Evolutionary conservation across 2,888 invertebrate species (phyloP).

Genomic region (Gasteruption jaculator): DNA sequence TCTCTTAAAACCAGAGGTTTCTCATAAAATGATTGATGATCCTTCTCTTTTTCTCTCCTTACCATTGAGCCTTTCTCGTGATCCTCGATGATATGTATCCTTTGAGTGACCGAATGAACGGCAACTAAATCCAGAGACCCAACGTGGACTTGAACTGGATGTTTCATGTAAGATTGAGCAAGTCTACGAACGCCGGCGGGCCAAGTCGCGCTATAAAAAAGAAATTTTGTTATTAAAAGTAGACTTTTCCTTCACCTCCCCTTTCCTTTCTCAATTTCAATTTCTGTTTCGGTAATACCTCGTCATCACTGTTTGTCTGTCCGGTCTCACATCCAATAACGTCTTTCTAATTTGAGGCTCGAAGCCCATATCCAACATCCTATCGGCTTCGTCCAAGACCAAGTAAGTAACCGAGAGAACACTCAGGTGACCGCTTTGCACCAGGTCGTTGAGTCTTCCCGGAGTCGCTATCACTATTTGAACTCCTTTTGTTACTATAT

Average conservation of each 20-base stretch:
- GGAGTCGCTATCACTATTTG: slow-evolving; percentile 96
- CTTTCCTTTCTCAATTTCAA: slow-evolving; percentile 9
- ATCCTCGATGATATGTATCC: slow-evolving; percentile 70
- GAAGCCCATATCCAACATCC: slow-evolving; percentile 85
- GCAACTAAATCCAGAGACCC: slow-evolving; percentile 86
- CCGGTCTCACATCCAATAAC: slow-evolving; percentile 76
- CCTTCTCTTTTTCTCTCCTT: slow-evolving; percentile 19
- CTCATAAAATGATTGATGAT: neutral
- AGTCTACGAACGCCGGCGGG: slow-evolving; percentile 80
- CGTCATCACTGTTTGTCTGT: slow-evolving; percentile 94
- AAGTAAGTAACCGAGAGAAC: slow-evolving; percentile 79
- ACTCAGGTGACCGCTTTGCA: slow-evolving; percentile 63
- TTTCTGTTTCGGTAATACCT: slow-evolving; percentile 59
- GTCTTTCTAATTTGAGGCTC: slow-evolving; percentile 84
- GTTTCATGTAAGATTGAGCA: slow-evolving; percentile 80
- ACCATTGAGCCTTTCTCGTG: slow-evolving; percentile 66
- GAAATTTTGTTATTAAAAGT: neutral
- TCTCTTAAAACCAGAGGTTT: too few species aligned
- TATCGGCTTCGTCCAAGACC: slow-evolving; percentile 88
- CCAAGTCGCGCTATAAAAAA: slow-evolving; percentile 78
- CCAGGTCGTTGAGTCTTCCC: slow-evolving; percentile 88
- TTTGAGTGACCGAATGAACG: slow-evolving; percentile 81
- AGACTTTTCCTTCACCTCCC: neutral
- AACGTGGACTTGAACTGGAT: slow-evolving; percentile 87
- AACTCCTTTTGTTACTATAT: slow-evolving; percentile 70